Evolutionary conservation across 2,113 vertebrate genomes (phyloP).

Genomic region (Carassius gibelio): DNA sequence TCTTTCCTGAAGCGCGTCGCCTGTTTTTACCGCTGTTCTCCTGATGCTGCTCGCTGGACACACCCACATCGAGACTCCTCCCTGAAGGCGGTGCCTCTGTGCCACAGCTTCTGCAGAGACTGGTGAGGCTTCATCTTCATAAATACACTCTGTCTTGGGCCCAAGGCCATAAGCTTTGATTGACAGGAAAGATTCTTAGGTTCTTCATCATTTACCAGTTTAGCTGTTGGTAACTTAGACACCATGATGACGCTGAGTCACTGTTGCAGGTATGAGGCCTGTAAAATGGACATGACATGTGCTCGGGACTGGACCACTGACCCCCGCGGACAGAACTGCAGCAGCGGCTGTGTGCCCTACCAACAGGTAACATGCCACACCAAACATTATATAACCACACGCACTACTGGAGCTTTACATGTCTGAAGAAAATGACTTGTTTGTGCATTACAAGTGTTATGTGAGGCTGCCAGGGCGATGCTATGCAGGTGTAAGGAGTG

Average conservation of each 20-base stretch:
- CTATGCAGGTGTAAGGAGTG: too few species aligned
- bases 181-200: neutral
- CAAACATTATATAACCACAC: neutral
- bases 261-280: constrained; percentile 78
- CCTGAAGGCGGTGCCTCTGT: constrained; percentile 79
- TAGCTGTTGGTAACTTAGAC: neutral
- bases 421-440: neutral
- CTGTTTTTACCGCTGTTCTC: constrained; percentile 80
- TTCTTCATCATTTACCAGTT: neutral
- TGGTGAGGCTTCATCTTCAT: constrained; percentile 72
- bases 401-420: neutral
- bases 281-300: constrained; percentile 78
- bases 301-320: constrained; percentile 76
- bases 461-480: too few species aligned
- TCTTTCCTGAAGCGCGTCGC: constrained; percentile 74
- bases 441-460: neutral
- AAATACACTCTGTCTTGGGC: too few species aligned
- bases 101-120: constrained; percentile 80
- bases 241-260: neutral
- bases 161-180: neutral
- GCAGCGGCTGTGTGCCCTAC: constrained; percentile 74
- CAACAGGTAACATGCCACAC: constrained; percentile 74
- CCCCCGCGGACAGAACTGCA: constrained; percentile 74
- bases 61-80: constrained; percentile 67
- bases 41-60: constrained; percentile 75